Evolutionary conservation across 2,888 invertebrate species (phyloP), one percentile per base, ranked within the genome.

Genomic region (Aporophyla nigra): DNA sequence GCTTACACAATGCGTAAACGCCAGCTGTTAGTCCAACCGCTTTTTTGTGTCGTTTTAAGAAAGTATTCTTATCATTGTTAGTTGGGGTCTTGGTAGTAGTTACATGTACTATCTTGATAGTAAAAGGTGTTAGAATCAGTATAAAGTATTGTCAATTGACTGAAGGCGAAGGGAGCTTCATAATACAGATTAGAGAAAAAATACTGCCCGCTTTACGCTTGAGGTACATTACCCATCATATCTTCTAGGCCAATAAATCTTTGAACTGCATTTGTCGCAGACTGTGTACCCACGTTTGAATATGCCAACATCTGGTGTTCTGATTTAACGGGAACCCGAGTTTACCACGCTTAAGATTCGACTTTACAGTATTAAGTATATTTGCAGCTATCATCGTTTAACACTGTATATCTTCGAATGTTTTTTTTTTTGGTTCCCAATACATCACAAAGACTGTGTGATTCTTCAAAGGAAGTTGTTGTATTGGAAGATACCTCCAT

Each of bases 1-100:
- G 43, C 14, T 24, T 62, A 70, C 33, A 65, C 69, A 77, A 68
- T 77, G 65, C 49, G 53, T 84, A n/a, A 19, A 61, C 40, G 71
- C 63, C 83, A 81, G 81, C 81, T 83, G 83, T 83, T 77, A 62
- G 68, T 54, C n/a, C 53, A 83, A 81, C 83, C 83, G 84, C 61
- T 58, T 56, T 24, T 77, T 68, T 51, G 19, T 43, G 68, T 81
- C 83, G 81, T 81, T 83, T 24, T 24, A 70, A 76, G 59, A 70
- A 81, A 61, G 54, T 76, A 33, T 70, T 27, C 66, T 65, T 70
- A 59, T 54, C 63, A 21, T n/a, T 53, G n/a, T 54, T 54, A 21
- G 67, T 80, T 46, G 19, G 49, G 27, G 53, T 49, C 21, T 21
- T 63, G n/a, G 7, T 46, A 46, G n/a, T 63, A 53, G 46, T n/a